Evolutionary conservation across 1,140 invertebrate species (phyloP), one percentile per base, ranked within the genome.

Genomic region (Platyura marginata): DNA sequence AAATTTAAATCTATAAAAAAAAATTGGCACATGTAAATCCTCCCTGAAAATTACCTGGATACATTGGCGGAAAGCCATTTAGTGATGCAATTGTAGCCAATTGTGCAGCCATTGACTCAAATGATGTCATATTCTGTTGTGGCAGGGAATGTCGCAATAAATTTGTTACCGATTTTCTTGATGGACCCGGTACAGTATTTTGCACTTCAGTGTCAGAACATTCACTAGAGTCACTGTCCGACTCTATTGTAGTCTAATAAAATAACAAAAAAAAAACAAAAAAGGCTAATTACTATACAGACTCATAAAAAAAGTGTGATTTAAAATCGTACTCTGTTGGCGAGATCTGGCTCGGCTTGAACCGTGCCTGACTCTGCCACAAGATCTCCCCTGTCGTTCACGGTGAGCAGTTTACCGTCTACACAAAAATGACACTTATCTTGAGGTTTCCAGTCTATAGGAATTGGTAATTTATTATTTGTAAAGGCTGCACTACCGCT

Each of bases 371-470:
- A 49, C 55, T 61, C 59, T 50, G 55, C 55, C 48, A 61, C 59
- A 48, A 61, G 49, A 51, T 61, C 54, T 40, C 59, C 59, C 45
- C 56, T 48, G 47, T 57, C 51, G 51, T 61, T 61, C 40, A 61
- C 58, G 47, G 56, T 61, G 51, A 61, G 51, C 49, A 79, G 68
- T 61, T 80, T 81, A 59, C 78, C 79, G 71, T 84, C 78, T 57
- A 79, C 73, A 68, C 85, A 90, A 65, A 87, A 87, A 70, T 81
- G 79, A 65, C 85, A 88, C 65, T 81, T 83, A 60, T 81, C 77
- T 53, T 80, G 69, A 49, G 84, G 82, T 61, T 77, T 77, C 83
- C 83, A 90, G 62, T 88, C 85, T 59, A 75, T 68, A 18, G 76
- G 74, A n/a, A 16, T 22, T 42, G 22, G 23, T 11, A 32, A 42